Base-by-base conservation (phyloP, 2,113 vertebrate species). In the Corvus cornix region DNA sequence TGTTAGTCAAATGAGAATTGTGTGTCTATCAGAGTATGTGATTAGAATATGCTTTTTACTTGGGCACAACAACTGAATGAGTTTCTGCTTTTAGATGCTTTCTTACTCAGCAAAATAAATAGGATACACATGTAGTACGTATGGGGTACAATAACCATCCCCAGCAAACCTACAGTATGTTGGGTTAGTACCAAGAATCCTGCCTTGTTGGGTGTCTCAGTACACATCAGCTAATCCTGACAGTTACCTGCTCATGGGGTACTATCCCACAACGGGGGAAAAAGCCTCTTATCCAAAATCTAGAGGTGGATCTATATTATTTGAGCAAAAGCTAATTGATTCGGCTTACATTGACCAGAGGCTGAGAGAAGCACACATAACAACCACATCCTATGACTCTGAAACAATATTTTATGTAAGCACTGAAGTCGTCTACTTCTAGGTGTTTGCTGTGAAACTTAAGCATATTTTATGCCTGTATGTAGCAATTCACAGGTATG, bases 101-200 rank as follows among this genome's bases (percentile, higher is more conserved):
- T 56, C 33, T 70, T 75, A 16, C 20, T 73, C 49, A 35, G 31
- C 7, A 51, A 72, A 76, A 76, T 33, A 76, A 24, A 41, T 51
- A 52, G 23, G 27, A 37, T 18, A n/a, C 2, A 14, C 3, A 21
- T 5, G 10, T 8, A 37, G 22, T 56, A 44, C 2, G 2, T 12
- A 13, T 9, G 17, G 24, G 6, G 6, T 62, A 43, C 2, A 2
- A 37, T 24, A 41, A 64, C 39, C 28, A 41, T 33, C 67, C 18
- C 21, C 55, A 69, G 7, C 3, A 90, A 75, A 83, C 7, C 8
- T 20, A 37, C 7, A 21, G 19, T 33, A 21, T 48, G 3, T 16
- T 64, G 24, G 16, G 11, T 11, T 62, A 73, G 11, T 62, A 72
- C 15, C 6, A 59, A 80, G 76, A 80, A 20, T 11, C 27, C 11